Base-by-base conservation (phyloP, 2,888 invertebrate species). In the Morinoia aosen region DNA sequence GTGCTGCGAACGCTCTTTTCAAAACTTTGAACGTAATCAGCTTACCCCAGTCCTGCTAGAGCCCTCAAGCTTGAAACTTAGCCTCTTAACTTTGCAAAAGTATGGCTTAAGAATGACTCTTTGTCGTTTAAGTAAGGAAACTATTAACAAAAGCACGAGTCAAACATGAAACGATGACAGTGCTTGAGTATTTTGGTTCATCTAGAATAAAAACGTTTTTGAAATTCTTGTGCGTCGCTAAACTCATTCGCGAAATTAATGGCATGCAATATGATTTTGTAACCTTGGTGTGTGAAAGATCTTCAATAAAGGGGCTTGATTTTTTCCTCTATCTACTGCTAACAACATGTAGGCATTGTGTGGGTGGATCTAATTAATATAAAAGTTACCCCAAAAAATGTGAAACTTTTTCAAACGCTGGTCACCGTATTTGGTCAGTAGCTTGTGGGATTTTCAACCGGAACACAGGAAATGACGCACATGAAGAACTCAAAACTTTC, bases 51-150 rank as follows among this genome's bases (percentile, higher is more conserved):
- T 90, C 90, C 48, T 16, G 90, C 90, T 19, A 90, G 90, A 90
- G 90, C 90, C 90, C 48, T 40, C 16, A 39, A 90, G 90, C 90
- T 90, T 48, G 90, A 90, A 90, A 90, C 90, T 90, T 90, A 48
- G 39, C 90, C 90, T 90, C 90, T 48, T 90, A 90, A 90, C 90
- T 90, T 90, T 19, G 90, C 40, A 39, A 48, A 90, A 90, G 90
- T 90, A 90, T 90, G 40, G 90, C 10, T 90, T 90, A 90, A 90
- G 90, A 90, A 40, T 90, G 90, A 40, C 40, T 90, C 40, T 90
- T 90, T 90, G 90, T 90, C 40, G 39, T 19, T 0, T 90, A 90
- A 90, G 90, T 90, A 90, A 90, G 90, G 88, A 90, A 90, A 90
- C 90, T 90, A 90, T 90, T 16, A 48, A 48, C 90, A 90, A 90